Conservation (phyloP, 2,113 vertebrate genomes). For the Saccopteryx leptura region DNA sequence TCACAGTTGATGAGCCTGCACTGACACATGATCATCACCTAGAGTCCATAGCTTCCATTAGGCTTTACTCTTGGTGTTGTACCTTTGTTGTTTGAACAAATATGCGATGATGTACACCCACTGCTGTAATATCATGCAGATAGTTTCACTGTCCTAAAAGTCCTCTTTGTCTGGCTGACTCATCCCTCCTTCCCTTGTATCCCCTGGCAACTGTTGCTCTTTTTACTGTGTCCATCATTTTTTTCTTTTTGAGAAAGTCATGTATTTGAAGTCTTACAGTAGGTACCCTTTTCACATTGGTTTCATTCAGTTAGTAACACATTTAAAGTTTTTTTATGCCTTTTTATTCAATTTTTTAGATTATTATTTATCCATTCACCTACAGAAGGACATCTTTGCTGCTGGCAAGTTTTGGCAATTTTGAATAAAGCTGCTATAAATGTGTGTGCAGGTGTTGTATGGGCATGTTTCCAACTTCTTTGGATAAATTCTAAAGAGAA, state of each 20-base stretch:
- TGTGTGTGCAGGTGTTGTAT: neutral
- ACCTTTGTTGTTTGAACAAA: slow-evolving; percentile 13
- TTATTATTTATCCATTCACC: neutral
- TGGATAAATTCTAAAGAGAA: neutral
- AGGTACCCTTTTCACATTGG: neutral
- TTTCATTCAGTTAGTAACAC: slow-evolving; percentile 3
- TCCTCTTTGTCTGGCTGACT: neutral
- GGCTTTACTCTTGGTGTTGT: neutral
- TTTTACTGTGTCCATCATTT: neutral
- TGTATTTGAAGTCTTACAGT: neutral
- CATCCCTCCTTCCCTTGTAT: neutral
- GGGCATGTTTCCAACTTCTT: neutral
- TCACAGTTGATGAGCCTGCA: neutral
- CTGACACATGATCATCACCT: neutral
- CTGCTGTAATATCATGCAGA: neutral
- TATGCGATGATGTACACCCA: neutral
- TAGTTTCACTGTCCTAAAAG: neutral
- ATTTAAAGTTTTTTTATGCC: neutral
- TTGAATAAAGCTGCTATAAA: neutral
- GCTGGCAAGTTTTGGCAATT: neutral
- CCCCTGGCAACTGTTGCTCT: neutral
- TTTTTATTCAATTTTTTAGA: neutral
- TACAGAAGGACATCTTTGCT: neutral
- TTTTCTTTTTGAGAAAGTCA: neutral
- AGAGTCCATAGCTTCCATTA: neutral